These are phyloP conservation scores for Ailuropoda melanoleuca DNA, from an alignment of 2,113 vertebrate genomes.

Conservation along the genomic window DNA sequence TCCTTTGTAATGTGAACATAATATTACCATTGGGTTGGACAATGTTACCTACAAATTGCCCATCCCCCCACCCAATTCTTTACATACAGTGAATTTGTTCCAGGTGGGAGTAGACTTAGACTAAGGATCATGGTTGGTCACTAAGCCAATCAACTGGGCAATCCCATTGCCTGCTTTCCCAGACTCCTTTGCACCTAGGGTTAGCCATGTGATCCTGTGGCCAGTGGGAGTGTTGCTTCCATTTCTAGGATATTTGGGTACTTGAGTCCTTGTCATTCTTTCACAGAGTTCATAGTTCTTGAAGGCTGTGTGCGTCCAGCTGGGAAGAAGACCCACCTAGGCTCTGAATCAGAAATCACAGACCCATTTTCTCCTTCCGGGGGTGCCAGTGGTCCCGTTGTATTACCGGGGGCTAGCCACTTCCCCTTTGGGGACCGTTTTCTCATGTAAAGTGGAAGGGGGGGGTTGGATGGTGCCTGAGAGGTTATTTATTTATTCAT, in stretches of 20 bases:
- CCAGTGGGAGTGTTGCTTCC: neutral
- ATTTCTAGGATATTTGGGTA: neutral
- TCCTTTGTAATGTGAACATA: neutral
- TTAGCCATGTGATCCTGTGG: neutral
- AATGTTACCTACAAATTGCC: neutral
- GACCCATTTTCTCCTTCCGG: neutral
- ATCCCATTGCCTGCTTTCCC: neutral
- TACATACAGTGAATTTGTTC: neutral
- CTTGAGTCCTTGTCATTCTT: neutral
- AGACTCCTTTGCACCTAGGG: neutral
- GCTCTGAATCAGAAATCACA: neutral
- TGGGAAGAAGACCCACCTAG: neutral
- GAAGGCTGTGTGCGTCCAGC: neutral
- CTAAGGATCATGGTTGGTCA: neutral
- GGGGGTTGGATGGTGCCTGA: neutral
- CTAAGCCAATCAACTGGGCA: neutral
- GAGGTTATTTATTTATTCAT: neutral
- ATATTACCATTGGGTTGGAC: neutral
- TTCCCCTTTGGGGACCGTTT: neutral
- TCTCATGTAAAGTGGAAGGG: neutral
- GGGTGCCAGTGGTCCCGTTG: neutral
- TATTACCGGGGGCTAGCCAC: neutral
- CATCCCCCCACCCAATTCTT: neutral
- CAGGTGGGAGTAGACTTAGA: no score
- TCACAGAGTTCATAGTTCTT: neutral